Percentiles rank a stretch among this genome's conserved stretches.
Conservation (phyloP, 2,797 vertebrate genomes). For the Petrocephalus schoutedeni region DNA sequence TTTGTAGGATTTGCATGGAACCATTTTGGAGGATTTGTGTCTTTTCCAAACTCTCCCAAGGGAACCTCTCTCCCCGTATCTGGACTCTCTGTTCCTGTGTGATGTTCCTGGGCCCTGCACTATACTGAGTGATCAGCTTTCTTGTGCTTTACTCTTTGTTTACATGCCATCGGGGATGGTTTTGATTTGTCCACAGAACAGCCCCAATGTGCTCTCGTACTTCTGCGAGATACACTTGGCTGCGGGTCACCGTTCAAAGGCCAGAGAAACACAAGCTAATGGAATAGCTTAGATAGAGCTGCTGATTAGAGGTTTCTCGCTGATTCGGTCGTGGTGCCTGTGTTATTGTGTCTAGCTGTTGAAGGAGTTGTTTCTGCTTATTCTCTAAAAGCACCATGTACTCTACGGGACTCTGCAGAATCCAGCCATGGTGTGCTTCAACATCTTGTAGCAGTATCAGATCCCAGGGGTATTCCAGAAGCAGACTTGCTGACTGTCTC, state of each 20-base stretch:
- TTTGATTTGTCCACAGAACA: neutral
- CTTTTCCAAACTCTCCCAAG: neutral
- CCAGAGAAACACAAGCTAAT: neutral
- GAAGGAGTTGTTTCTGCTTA: neutral
- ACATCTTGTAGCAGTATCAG: neutral
- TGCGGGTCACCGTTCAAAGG: slow-evolving; percentile 2
- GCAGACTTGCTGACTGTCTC: neutral
- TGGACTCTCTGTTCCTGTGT: slow-evolving; percentile 24
- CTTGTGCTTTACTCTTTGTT: neutral
- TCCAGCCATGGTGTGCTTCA: neutral
- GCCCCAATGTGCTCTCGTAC: neutral
- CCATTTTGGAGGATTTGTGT: neutral
- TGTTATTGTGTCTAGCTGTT: slow-evolving; percentile 6
- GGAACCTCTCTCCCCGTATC: slow-evolving; percentile 8
- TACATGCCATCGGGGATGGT: neutral
- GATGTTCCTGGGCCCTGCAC: slow-evolving; percentile 13
- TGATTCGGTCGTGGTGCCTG: neutral
- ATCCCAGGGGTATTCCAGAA: neutral
- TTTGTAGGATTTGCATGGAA: neutral
- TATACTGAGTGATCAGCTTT: slow-evolving; percentile 15
- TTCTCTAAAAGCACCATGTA: neutral
- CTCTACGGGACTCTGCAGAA: neutral
- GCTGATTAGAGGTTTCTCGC: neutral
- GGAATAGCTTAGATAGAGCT: slow-evolving; percentile 5
- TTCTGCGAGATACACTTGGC: neutral